Percentiles rank a stretch among this genome's conserved stretches.
phyloP scores from a whole-genome alignment of 2,797 vertebrate species.

The Xyrichtys novacula region DNA sequence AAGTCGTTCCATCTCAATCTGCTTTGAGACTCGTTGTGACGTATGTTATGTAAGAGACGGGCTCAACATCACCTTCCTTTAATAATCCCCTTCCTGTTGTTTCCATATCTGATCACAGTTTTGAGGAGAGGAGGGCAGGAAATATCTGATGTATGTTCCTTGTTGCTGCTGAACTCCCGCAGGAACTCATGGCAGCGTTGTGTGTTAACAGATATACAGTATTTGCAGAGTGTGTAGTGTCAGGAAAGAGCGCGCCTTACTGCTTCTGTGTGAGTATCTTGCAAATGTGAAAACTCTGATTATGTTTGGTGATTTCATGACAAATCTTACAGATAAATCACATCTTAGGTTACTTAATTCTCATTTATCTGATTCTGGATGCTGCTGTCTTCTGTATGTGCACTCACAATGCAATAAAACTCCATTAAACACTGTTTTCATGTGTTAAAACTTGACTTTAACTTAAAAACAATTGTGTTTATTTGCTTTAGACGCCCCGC shows the following conservation, averaged over 20 bases:
- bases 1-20: slow-evolving; percentile 1
- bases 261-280: neutral
- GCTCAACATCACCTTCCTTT: slow-evolving; percentile 28
- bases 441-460: slow-evolving; percentile 11
- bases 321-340: slow-evolving; percentile 21
- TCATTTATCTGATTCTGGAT: slow-evolving; percentile 47
- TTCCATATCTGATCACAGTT: slow-evolving; percentile 38
- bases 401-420: slow-evolving; percentile 62
- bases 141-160: slow-evolving; percentile 38
- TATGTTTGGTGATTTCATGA: neutral
- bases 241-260: slow-evolving; percentile 21
- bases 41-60: slow-evolving; percentile 16
- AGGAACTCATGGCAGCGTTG: slow-evolving; percentile 58
- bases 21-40: slow-evolving; percentile 6
- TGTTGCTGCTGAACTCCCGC: slow-evolving; percentile 48
- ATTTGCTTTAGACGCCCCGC: slow-evolving; percentile 6
- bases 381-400: slow-evolving; percentile 24
- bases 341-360: neutral
- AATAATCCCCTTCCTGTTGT: slow-evolving; percentile 45
- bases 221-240: neutral
- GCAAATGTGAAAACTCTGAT: slow-evolving; percentile 16
- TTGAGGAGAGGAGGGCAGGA: slow-evolving; percentile 57
- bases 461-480: slow-evolving; percentile 9
- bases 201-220: slow-evolving; percentile 46
- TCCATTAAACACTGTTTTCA: slow-evolving; percentile 21